phyloP scores from a whole-genome alignment of 2,888 invertebrate species.

The Loripinus fragilis region DNA sequence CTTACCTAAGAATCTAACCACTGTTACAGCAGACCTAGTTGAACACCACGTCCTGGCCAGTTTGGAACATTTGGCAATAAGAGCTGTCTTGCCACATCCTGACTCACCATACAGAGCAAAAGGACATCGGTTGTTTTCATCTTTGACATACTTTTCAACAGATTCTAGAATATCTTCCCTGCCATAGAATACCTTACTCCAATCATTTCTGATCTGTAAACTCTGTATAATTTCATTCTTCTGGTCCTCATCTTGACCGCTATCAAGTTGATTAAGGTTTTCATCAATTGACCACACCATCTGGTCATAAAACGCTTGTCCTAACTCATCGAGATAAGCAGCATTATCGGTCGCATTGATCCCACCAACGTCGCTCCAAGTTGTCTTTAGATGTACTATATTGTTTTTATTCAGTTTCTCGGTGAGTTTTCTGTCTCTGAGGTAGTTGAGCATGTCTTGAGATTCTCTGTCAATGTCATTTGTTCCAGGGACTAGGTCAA shows the following conservation, averaged over 20 bases:
- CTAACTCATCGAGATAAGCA: conserved; percentile 63
- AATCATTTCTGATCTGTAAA: conserved; percentile 57
- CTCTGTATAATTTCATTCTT: conserved; percentile 67
- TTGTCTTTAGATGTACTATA: conserved; percentile 46
- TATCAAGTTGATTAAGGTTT: conserved; percentile 50
- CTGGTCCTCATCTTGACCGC: conserved; percentile 58
- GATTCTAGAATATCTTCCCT: conserved; percentile 58
- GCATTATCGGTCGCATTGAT: conserved; percentile 60
- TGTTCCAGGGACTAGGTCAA: conserved; percentile 45
- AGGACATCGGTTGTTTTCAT: conserved; percentile 47
- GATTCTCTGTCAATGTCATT: conserved; percentile 56
- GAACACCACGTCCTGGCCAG: conserved; percentile 59
- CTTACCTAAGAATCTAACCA: conserved; percentile 76
- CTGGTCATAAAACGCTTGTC: conserved; percentile 62
- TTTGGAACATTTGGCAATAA: conserved; percentile 73
- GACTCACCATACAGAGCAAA: conserved; percentile 73
- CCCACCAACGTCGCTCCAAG: conserved; percentile 64
- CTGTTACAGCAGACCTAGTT: conserved; percentile 43
- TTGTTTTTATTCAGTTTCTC: conserved; percentile 52
- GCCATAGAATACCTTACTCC: conserved; percentile 70
- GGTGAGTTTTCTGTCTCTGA: conserved; percentile 54
- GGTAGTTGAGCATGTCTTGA: conserved; percentile 48
- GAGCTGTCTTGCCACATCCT: conserved; percentile 78
- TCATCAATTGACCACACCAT: conserved; percentile 66
- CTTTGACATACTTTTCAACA: conserved; percentile 50